phyloP scores from a whole-genome alignment of 2,797 vertebrate genomes.

The Coccyzus lansbergi region DNA sequence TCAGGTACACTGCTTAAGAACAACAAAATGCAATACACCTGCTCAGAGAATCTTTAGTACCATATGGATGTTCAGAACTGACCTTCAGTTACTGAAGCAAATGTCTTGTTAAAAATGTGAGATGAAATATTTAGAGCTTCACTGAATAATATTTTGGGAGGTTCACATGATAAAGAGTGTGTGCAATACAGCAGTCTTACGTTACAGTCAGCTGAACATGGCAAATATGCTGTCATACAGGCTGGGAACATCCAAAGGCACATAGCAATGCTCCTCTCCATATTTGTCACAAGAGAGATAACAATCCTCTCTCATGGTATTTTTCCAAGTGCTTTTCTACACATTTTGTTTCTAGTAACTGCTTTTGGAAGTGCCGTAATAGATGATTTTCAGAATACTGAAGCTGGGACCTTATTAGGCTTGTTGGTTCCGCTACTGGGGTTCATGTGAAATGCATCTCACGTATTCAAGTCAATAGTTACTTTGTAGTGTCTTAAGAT shows the following conservation, averaged over 20 bases:
- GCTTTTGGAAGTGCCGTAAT: not conserved
- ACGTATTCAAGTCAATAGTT: not conserved
- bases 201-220: not conserved
- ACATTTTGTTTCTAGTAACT: not conserved
- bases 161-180: not conserved
- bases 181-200: not conserved
- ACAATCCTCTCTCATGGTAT: not conserved
- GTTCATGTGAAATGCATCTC: not conserved
- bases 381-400: not conserved
- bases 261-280: rapidly evolving
- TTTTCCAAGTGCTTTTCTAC: not conserved
- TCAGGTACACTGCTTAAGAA: not conserved
- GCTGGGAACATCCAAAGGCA: rapidly evolving
- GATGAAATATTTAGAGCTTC: not conserved
- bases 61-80: not conserved
- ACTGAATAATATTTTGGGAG: not conserved
- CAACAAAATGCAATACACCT: not conserved
- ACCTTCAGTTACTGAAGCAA: not conserved
- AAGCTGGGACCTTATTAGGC: not conserved
- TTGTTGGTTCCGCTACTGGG: not conserved
- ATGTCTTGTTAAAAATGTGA: not conserved
- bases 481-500: not conserved
- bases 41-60: not conserved
- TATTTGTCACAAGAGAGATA: not conserved
- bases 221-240: rapidly evolving